Evolutionary conservation across 2,888 invertebrate species (phyloP).

Genomic region (Hemithea aestivaria): DNA sequence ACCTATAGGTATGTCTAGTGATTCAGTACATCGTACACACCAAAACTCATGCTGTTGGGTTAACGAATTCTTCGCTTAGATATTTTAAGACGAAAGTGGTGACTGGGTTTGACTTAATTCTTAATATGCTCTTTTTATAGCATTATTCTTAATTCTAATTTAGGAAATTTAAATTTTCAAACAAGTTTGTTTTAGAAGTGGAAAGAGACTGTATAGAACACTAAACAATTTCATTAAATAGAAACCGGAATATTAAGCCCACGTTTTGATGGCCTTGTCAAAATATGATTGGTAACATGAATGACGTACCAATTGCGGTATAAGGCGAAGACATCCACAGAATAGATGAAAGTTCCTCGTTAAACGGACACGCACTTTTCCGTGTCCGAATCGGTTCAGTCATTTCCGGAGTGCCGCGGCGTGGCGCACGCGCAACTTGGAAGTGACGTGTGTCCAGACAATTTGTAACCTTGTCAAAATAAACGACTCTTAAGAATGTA

Average conservation of each 20-base stretch:
- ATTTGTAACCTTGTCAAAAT: not conserved
- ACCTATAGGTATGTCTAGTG: no score
- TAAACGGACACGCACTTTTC: slow-evolving; percentile 9
- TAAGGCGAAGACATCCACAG: slow-evolving; percentile 9
- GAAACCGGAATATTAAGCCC: not conserved
- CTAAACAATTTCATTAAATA: no score
- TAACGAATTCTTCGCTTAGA: no score
- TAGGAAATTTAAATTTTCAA: no score
- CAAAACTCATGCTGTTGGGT: no score
- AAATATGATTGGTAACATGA: slow-evolving; percentile 12
- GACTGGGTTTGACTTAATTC: no score
- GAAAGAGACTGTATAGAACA: no score
- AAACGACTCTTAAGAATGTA: not conserved
- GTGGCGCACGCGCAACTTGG: slow-evolving; percentile 5
- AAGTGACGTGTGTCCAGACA: not conserved
- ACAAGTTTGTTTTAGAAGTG: no score
- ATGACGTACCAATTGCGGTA: slow-evolving; percentile 15
- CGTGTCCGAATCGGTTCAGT: slow-evolving; percentile 8
- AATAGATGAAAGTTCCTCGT: slow-evolving; percentile 2
- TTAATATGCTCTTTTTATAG: no score
- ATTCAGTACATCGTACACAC: no score
- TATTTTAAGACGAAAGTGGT: no score
- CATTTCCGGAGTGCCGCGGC: slow-evolving; percentile 8
- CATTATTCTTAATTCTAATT: no score
- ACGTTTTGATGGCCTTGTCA: slow-evolving; percentile 13